Percentiles rank a stretch among this genome's conserved stretches.
phyloP scores from a whole-genome alignment of 2,113 vertebrate species.

The Budorcas taxicolor region DNA sequence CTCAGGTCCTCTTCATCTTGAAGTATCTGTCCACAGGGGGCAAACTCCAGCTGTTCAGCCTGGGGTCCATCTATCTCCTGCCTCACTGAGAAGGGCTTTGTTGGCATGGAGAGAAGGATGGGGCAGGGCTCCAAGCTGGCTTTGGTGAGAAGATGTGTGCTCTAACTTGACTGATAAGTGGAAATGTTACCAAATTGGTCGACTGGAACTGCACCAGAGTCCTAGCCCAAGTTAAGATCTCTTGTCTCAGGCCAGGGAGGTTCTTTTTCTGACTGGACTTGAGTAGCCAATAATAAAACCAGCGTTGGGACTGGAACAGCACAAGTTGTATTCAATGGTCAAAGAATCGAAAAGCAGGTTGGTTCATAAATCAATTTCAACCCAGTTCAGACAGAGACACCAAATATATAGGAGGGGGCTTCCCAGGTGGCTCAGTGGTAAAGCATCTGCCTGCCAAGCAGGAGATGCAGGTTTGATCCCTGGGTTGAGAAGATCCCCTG shows the following conservation, averaged over 20 bases:
- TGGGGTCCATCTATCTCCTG: background rate
- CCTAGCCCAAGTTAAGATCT: background rate
- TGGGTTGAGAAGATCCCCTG: background rate
- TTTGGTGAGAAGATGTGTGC: background rate
- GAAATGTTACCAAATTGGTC: background rate
- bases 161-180: fast-evolving
- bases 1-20: background rate
- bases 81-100: background rate
- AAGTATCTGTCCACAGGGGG: background rate
- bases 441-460: background rate
- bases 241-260: background rate
- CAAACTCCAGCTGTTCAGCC: background rate
- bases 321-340: background rate
- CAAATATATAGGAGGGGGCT: background rate
- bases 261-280: background rate
- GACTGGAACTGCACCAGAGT: background rate
- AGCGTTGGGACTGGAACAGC: background rate
- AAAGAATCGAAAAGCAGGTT: background rate
- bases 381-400: background rate
- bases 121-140: background rate
- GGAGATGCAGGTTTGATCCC: background rate
- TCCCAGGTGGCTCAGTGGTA: background rate
- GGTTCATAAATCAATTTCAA: background rate
- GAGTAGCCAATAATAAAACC: background rate
- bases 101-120: background rate